Base-by-base conservation (phyloP, 2,113 vertebrate species). In the Neofelis nebulosa region DNA sequence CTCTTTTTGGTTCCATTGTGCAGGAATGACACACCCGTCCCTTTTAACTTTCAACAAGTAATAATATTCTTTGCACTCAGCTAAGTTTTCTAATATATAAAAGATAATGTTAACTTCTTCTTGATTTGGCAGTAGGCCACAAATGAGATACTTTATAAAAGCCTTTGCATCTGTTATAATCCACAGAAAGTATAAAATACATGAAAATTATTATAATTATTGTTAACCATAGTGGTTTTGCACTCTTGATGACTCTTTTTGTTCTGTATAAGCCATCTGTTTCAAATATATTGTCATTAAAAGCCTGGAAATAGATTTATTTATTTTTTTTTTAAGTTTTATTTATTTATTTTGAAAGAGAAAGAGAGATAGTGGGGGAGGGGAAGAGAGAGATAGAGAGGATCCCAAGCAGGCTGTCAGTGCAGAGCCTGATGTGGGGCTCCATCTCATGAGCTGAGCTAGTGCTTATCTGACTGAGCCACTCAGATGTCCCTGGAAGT, bases 71-170 rank as follows among this genome's bases (percentile, higher is more conserved):
- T 89, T 92, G 96, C 66, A 92, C 25, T 92, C 41, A 89, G 78
- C 65, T 89, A 79, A 84, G 3, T 89, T 94, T 94, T 92, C 84
- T 94, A 85, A 85, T 74, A 29, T 89, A 69, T 86, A 38, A 95
- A 89, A 71, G 57, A 4, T 79, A 84, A 11, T 48, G 13, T 80
- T 94, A 87, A 78, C 19, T 61, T n/a, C 96, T 45, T 84, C 79
- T 78, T 80, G 55, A 84, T 92, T 97, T 81, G 19, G 74, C 57
- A 76, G 8, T 85, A 89, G 97, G 68, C 36, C 57, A 76, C 80
- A 86, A 65, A 86, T 86, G 55, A 83, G 48, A 71, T 88, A 55
- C 68, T 91, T 7, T 52, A 36, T 61, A 25, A 83, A 94, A 95
- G 38, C 33, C 21, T 50, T 16, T 79, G 14, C 36, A 95, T 65